These are phyloP conservation scores for Esox masquinongy DNA, from an alignment of 2,797 vertebrate genomes.

Conservation along the genomic window DNA sequence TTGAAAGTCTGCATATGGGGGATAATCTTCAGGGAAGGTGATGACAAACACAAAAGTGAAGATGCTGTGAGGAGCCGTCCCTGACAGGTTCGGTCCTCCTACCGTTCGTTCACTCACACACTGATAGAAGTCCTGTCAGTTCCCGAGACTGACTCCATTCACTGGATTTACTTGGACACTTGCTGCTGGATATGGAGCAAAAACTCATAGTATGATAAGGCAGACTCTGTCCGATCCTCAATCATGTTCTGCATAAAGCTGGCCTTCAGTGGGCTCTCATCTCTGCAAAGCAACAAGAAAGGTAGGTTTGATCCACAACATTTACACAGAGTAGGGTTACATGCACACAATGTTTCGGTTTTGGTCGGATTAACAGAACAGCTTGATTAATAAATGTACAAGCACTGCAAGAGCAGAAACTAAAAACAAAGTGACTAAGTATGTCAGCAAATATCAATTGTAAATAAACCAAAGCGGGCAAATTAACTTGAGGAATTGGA, in stretches of 20 bases:
- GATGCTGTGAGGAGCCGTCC: slow-evolving; percentile 24
- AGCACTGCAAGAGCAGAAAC: no score
- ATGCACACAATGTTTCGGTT: no score
- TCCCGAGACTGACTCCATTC: slow-evolving; percentile 12
- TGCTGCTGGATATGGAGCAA: slow-evolving; percentile 96
- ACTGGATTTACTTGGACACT: slow-evolving; percentile 87
- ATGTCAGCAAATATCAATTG: no score
- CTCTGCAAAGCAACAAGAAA: slow-evolving; percentile 70
- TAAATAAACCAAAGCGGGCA: no score
- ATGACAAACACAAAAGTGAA: slow-evolving; percentile 33
- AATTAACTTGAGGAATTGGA: no score
- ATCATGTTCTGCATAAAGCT: slow-evolving; percentile 94
- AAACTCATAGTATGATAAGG: slow-evolving; percentile 97
- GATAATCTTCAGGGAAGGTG: slow-evolving; percentile 13
- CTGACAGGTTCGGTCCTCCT: slow-evolving; percentile 24
- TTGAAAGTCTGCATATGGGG: slow-evolving; percentile 25
- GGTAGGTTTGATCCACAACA: neutral
- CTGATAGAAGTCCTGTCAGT: slow-evolving; percentile 23
- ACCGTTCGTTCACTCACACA: slow-evolving; percentile 21
- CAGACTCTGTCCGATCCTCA: slow-evolving; percentile 96
- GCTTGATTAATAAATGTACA: no score
- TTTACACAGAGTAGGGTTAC: neutral
- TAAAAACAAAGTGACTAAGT: no score
- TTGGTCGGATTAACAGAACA: no score
- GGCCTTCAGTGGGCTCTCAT: slow-evolving; percentile 89